Evolutionary conservation across 2,888 invertebrate species (phyloP), one percentile per base, ranked within the genome.

Genomic region (Phengaris alcon): DNA sequence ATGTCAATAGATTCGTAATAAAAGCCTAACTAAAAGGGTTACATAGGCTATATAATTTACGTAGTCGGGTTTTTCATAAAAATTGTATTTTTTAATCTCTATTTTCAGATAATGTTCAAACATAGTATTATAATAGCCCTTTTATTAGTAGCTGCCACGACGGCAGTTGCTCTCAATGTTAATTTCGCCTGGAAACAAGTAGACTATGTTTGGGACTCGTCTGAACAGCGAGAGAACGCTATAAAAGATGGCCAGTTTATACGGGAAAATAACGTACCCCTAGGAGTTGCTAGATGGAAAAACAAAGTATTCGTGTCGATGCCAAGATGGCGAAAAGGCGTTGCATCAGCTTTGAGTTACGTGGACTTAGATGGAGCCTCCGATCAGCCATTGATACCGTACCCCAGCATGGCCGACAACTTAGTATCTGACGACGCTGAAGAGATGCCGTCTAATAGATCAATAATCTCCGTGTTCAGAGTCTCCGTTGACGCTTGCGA

Each of bases 241-340:
- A 72, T 72, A 72, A 22, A 22, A 54, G 54, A 54, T 22, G 72
- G 72, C 12, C 72, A 52, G 35, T 72, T 52, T 7, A 52, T 72
- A 44, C 72, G n/a, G 6, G 35, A 35, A 6, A 95, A 95, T 85
- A 96, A 95, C 82, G 91, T 96, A 6, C 96, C 96, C 0, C 95
- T 96, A 89, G 96, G 96, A 0, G 89, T 95, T 0, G 95, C 95
- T 75, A 89, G 93, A 9, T 96, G 95, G 85, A 90, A 93, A 0
- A 94, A 96, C 79, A 95, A 96, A 79, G 83, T 97, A 4, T 96
- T 97, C 80, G 85, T 97, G 3, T 95, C 97, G 0, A 93, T 97
- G 57, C 97, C 97, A 0, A 90, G 97, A 74, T 93, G 97, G 84
- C 94, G 95, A 78, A 87, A 91, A 48, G 95, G 95, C 91, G 76